Evolutionary conservation across 1,140 invertebrate species (phyloP).

Genomic region (Contarinia nasturtii): DNA sequence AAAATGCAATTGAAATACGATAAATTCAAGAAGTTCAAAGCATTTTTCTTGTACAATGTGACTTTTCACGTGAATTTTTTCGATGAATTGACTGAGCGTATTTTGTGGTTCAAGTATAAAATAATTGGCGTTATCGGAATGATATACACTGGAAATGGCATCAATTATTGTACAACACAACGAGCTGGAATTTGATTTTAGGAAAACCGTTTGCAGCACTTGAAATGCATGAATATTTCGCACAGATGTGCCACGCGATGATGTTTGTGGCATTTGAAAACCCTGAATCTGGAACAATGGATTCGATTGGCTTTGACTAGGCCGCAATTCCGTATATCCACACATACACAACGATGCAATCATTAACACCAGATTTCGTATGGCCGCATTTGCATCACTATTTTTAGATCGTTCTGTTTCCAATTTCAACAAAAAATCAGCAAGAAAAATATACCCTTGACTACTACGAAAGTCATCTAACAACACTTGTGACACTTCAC

Average conservation of each 20-base stretch:
- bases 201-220: constrained; percentile 84
- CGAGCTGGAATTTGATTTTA: constrained; percentile 67
- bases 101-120: constrained; percentile 95
- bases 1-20: constrained; percentile 94
- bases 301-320: constrained; percentile 63
- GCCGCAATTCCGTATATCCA: constrained; percentile 73
- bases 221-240: constrained; percentile 90
- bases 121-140: constrained; percentile 96
- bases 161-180: constrained; percentile 83
- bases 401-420: constrained; percentile 52
- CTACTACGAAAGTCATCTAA: constrained; percentile 89
- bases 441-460: constrained; percentile 87
- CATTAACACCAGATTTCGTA: constrained; percentile 82
- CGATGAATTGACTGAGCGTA: constrained; percentile 87
- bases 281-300: constrained; percentile 86
- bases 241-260: constrained; percentile 71
- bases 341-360: constrained; percentile 86
- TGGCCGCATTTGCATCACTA: constrained; percentile 67
- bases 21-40: constrained; percentile 87
- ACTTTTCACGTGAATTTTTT: constrained; percentile 82
- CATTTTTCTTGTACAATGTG: constrained; percentile 87
- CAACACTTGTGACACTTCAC: constrained; percentile 83
- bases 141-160: constrained; percentile 89
- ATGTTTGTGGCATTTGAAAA: constrained; percentile 76
- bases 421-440: constrained; percentile 83